These are phyloP conservation scores for Rhynchonycteris naso DNA, from an alignment of 2,797 vertebrate species.

Conservation along the genomic window DNA sequence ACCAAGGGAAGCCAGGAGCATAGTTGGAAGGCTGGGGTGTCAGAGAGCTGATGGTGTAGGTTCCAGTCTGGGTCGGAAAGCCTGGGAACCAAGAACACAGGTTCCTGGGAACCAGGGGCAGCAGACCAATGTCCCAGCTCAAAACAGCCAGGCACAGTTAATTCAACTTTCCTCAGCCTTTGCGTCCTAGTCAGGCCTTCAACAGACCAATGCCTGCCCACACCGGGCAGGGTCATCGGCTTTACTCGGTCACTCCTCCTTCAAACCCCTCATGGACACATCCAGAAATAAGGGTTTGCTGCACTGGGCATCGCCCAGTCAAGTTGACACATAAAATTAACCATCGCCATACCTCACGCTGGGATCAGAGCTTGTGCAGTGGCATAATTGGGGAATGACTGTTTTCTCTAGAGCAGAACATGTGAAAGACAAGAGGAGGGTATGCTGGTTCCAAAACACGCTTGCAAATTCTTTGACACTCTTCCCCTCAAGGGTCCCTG, in stretches of 20 bases:
- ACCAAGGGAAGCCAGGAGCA: not conserved
- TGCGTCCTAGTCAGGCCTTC: not conserved
- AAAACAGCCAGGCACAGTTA: not conserved
- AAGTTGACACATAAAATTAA: not conserved
- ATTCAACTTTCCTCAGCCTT: not conserved
- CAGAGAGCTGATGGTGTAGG: not conserved
- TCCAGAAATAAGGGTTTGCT: not conserved
- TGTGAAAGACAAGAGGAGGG: not conserved
- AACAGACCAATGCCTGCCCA: not conserved
- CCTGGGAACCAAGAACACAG: not conserved
- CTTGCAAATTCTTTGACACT: not conserved
- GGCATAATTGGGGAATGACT: not conserved
- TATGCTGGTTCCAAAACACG: conserved; percentile 7
- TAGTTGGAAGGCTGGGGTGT: not conserved
- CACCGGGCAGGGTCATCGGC: not conserved
- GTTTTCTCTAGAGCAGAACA: not conserved
- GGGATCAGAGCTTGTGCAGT: not conserved
- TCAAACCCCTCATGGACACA: not conserved
- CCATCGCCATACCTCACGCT: not conserved
- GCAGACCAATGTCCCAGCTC: not conserved
- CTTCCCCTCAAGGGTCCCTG: not conserved
- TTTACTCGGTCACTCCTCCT: not conserved
- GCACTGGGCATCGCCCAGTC: not conserved
- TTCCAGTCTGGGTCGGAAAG: not conserved
- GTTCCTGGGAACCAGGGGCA: not conserved